Percentiles rank a stretch among this genome's conserved stretches.
Evolutionary conservation across 2,113 vertebrate species (phyloP).

Genomic region (Cephalopterus ornatus): DNA sequence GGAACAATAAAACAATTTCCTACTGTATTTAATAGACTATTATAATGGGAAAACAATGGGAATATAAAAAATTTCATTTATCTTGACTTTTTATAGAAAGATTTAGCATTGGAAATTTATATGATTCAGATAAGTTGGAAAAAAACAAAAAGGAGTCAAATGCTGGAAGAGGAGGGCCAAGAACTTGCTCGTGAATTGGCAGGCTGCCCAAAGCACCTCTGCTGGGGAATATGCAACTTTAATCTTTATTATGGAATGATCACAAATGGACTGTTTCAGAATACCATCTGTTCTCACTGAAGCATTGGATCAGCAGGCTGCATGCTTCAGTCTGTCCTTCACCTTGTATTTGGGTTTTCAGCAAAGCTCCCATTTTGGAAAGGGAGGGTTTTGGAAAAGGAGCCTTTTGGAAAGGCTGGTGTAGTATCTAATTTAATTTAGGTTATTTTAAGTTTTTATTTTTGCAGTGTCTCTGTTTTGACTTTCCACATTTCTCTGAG

Average conservation of each 20-base stretch:
- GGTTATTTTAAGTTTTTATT: not conserved
- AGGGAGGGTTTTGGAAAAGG: not conserved
- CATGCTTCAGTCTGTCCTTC: slow-evolving; percentile 58
- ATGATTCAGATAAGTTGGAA: slow-evolving; percentile 14
- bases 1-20: slow-evolving; percentile 41
- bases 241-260: slow-evolving; percentile 75
- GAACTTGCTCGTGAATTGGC: slow-evolving; percentile 51
- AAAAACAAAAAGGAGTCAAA: slow-evolving; percentile 12
- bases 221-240: slow-evolving; percentile 65
- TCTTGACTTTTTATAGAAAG: slow-evolving; percentile 3
- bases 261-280: slow-evolving; percentile 67
- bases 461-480: not conserved
- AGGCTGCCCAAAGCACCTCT: slow-evolving; percentile 59
- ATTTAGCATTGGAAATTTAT: slow-evolving; percentile 9
- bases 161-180: slow-evolving; percentile 51
- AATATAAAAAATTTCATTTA: not conserved
- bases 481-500: not conserved
- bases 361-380: slow-evolving; percentile 18
- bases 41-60: slow-evolving; percentile 24
- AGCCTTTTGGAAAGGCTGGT: not conserved
- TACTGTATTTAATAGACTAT: not conserved
- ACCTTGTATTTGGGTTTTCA: slow-evolving; percentile 48
- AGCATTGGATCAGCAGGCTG: slow-evolving; percentile 59
- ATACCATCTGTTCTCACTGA: slow-evolving; percentile 75
- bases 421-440: not conserved